Evolutionary conservation across 1,140 invertebrate species (phyloP), one percentile per base, ranked within the genome.

Genomic region (Drosophila suzukii): DNA sequence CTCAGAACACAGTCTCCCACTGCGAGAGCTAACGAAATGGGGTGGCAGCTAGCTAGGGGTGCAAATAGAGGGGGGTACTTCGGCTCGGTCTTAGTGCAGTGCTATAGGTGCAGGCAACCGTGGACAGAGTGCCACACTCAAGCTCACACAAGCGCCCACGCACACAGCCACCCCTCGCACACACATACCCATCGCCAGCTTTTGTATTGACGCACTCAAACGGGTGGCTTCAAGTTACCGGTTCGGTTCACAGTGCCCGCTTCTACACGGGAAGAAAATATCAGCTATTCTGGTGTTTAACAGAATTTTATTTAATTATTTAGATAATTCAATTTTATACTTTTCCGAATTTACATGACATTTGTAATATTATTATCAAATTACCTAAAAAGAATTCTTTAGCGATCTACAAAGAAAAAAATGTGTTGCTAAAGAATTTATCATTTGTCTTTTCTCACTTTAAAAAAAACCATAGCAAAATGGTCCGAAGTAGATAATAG

Each of bases 141-240:
- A 54, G 77, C 62, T 47, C 44, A 50, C 61, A 77, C 54, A 44
- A 32, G 47, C 74, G 38, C 71, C 66, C 44, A 47, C 46, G 49
- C 46, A 43, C 20, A 53, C 30, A 39, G 11, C 13, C 17, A 7
- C 32, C 13, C 20, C 5, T 51, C 20, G 27, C 60, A 53, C 63
- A 46, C 63, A 38, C 46, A 66, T 49, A 73, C 59, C 12, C 41
- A 49, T 71, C 57, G 70, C 55, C 55, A 72, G 83, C 75, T 78
- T 80, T 82, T 83, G 83, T 80, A 65, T 79, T 86, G 83, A 86
- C 80, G 84, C 76, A 80, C 57, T 83, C 63, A 62, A 63, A 57
- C 82, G 43, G 49, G 32, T 55, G 20, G 77, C 54, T 47, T 75
- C 47, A 15, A 54, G 51, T 74, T 61, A 75, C 58, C 72, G 58